These are phyloP conservation scores for Scolopax mira DNA, from an alignment of 2,113 vertebrate genomes.

Conservation along the genomic window DNA sequence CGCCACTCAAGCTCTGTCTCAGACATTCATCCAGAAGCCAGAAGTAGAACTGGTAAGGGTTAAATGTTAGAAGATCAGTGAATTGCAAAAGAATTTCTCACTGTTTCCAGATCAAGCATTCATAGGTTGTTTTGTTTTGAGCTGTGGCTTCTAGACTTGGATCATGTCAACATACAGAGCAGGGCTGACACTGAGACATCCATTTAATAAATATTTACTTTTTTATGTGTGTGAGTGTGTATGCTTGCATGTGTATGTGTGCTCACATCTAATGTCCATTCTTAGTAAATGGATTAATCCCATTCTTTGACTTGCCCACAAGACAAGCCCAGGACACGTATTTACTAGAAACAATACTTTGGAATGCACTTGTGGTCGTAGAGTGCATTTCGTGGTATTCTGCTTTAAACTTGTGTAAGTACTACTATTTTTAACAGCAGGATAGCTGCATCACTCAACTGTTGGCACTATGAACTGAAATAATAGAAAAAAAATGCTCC, in stretches of 20 bases:
- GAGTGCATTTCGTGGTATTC: not conserved
- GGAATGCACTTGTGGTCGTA: conserved; percentile 20
- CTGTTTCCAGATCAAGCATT: conserved; percentile 41
- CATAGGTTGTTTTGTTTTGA: conserved; percentile 60
- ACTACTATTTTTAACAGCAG: not conserved
- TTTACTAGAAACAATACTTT: not conserved
- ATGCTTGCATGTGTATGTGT: not conserved
- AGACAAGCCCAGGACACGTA: not conserved
- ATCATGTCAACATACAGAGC: conserved; percentile 23
- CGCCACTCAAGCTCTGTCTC: not conserved
- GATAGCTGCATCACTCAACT: not conserved
- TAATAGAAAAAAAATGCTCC: not conserved
- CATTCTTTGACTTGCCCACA: not conserved
- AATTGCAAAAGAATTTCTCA: conserved; percentile 2
- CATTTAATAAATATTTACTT: conserved; percentile 50
- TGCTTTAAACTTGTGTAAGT: not conserved
- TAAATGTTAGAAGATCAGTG: not conserved
- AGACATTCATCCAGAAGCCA: not conserved
- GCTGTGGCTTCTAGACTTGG: conserved; percentile 19
- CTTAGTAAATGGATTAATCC: not conserved
- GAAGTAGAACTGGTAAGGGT: not conserved
- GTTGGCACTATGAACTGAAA: not conserved
- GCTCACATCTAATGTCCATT: not conserved
- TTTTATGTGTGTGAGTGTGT: not conserved
- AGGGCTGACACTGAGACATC: not conserved